These are phyloP conservation scores for Vanessa cardui DNA, from an alignment of 2,888 invertebrate species.

Conservation along the genomic window DNA sequence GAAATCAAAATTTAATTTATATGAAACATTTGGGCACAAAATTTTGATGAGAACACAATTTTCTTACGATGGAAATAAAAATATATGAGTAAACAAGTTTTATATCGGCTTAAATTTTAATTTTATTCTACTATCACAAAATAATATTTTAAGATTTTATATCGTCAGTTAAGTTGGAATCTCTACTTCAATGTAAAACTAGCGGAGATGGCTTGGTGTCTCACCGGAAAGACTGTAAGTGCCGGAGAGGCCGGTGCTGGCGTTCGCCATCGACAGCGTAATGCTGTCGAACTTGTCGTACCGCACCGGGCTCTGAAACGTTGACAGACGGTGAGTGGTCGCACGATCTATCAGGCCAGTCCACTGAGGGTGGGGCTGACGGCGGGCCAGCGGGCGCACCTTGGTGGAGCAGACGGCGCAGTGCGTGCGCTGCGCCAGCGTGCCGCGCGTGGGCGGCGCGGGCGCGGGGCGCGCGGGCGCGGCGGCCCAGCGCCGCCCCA, in stretches of 20 bases:
- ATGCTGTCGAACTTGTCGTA: conserved; percentile 96
- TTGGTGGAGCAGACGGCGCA: conserved; percentile 74
- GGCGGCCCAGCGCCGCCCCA: conserved; percentile 59
- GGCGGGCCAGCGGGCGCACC: too few relatives aligned
- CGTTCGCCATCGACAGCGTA: conserved; percentile 89
- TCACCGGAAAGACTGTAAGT: conserved; percentile 80
- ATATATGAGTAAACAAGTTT: too few relatives aligned
- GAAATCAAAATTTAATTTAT: neutral
- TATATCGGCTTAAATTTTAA: too few relatives aligned
- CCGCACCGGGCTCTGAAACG: conserved; percentile 90
- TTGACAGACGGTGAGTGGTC: neutral
- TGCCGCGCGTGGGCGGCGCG: conserved; percentile 71
- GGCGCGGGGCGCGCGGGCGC: conserved; percentile 62
- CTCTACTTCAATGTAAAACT: too few relatives aligned
- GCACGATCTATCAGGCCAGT: too few relatives aligned
- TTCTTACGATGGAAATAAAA: too few relatives aligned
- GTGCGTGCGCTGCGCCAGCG: conserved; percentile 71
- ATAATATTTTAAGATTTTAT: too few relatives aligned
- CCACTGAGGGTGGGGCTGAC: too few relatives aligned
- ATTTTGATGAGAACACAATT: neutral
- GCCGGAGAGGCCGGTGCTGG: conserved; percentile 82
- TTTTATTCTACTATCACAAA: too few relatives aligned
- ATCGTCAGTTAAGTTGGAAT: too few relatives aligned
- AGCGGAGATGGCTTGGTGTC: conserved; percentile 7
- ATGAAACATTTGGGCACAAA: neutral